Conservation (phyloP, 2,113 vertebrate species). For the Poeciliopsis prolifica region DNA sequence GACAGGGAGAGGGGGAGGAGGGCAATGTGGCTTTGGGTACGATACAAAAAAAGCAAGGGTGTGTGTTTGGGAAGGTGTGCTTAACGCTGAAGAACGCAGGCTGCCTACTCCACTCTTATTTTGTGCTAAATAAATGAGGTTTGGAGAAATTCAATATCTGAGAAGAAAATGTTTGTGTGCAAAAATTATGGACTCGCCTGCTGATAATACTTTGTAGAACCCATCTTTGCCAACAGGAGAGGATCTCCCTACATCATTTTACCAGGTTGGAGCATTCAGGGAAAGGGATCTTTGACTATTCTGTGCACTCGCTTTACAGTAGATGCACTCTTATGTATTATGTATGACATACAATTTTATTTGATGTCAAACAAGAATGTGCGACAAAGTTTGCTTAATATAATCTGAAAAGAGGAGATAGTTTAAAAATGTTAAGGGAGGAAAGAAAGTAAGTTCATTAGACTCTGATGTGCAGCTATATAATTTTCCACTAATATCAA, state of each 20-base stretch:
- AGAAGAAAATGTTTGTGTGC: neutral
- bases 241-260: neutral
- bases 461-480: too few species aligned
- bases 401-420: too few species aligned
- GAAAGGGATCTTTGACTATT: neutral
- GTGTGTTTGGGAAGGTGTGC: constrained; percentile 1
- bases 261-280: neutral
- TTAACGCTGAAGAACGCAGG: constrained; percentile 13
- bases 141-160: neutral
- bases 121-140: constrained; percentile 4
- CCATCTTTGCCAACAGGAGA: neutral
- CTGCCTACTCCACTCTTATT: constrained; percentile 17
- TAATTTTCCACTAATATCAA: too few species aligned
- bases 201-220: neutral
- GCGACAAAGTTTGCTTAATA: too few species aligned
- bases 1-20: constrained; percentile 29
- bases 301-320: neutral
- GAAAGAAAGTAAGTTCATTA: too few species aligned
- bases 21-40: constrained; percentile 18
- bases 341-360: neutral
- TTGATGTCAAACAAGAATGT: neutral
- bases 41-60: constrained; percentile 12
- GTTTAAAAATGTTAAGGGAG: too few species aligned
- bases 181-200: neutral
- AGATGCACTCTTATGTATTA: neutral